Conservation (phyloP, 2,113 vertebrate genomes). For the Cynoglossus semilaevis region DNA sequence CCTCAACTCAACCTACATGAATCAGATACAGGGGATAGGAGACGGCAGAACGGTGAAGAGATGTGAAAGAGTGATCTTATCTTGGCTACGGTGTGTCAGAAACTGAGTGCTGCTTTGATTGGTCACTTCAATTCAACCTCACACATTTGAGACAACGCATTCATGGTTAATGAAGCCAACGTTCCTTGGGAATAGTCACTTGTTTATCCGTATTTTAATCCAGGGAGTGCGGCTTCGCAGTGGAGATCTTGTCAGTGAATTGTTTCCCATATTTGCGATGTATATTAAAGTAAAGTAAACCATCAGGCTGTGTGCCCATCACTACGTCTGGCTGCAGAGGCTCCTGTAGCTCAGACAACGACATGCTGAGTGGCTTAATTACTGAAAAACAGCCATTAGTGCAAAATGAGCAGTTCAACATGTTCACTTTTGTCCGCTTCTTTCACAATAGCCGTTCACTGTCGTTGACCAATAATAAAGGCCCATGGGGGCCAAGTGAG, state of each 20-base stretch:
- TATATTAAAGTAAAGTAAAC: background rate
- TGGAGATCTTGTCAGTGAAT: background rate
- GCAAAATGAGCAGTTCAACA: background rate
- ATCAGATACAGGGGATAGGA: too few species aligned
- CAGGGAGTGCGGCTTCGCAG: background rate
- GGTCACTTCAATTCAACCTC: too few species aligned
- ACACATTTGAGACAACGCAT: too few species aligned
- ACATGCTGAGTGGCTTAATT: background rate
- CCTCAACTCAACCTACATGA: too few species aligned
- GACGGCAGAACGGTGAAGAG: too few species aligned
- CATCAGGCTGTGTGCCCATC: background rate
- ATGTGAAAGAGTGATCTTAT: too few species aligned
- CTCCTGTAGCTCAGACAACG: background rate
- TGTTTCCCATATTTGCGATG: background rate
- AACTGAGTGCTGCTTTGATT: background rate
- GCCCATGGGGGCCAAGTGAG: constrained; percentile 44
- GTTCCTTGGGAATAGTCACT: background rate
- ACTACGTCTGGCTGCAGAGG: background rate
- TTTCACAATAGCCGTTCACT: constrained; percentile 28
- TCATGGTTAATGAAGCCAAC: background rate
- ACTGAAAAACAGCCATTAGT: background rate
- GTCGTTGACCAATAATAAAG: constrained; percentile 28
- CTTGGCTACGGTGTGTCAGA: background rate
- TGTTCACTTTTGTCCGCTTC: constrained; percentile 11
- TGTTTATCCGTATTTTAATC: background rate